phyloP scores from a whole-genome alignment of 2,888 invertebrate species.

The Cantharis flavilabris region DNA sequence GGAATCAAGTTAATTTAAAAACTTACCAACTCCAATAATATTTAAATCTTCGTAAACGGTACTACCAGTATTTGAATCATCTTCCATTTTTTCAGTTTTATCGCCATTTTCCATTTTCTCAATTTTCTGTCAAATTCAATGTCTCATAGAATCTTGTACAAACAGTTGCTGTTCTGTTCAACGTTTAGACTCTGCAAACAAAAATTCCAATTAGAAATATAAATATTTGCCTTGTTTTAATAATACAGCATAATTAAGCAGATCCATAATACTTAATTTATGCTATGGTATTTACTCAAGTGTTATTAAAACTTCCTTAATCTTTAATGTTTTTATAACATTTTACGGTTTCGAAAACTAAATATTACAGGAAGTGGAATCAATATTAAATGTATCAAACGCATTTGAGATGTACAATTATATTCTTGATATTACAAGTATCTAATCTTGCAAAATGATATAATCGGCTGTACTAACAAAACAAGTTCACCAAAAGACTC shows the following conservation, averaged over 20 bases:
- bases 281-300: background rate
- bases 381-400: background rate
- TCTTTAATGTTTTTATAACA: background rate
- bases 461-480: too few species aligned
- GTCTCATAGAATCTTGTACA: background rate
- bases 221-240: background rate
- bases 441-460: too few species aligned
- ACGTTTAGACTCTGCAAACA: background rate
- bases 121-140: background rate
- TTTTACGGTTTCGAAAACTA: background rate
- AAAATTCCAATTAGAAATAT: background rate
- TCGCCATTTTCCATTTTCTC: background rate
- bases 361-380: background rate
- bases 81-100: background rate
- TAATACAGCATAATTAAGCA: background rate
- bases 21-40: constrained; percentile 51
- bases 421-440: too few species aligned
- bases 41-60: constrained; percentile 22
- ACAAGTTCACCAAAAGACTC: too few species aligned
- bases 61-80: constrained; percentile 7
- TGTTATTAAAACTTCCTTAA: background rate
- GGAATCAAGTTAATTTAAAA: constrained; percentile 24
- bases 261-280: background rate
- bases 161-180: background rate
- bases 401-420: too few species aligned